phyloP scores from a whole-genome alignment of 2,797 vertebrate genomes.

The Gallinago stenura region DNA sequence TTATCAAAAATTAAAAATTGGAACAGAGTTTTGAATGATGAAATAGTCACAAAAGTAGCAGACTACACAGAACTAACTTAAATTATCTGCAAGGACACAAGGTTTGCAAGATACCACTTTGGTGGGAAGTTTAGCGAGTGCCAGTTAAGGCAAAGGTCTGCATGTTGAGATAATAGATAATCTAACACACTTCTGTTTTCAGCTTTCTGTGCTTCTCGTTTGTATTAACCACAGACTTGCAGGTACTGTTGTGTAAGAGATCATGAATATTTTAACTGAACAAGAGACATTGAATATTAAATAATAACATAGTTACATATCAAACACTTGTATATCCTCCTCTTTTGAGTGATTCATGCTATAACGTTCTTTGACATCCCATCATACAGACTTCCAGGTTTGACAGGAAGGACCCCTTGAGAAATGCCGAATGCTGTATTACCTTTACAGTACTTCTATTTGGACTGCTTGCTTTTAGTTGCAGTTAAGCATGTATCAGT shows the following conservation, averaged over 20 bases:
- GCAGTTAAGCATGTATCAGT: not conserved
- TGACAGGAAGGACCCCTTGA: not conserved
- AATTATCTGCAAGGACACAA: not conserved
- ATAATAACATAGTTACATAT: not conserved
- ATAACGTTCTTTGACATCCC: not conserved
- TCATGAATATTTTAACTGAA: not conserved
- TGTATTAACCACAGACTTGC: not conserved
- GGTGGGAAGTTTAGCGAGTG: not conserved
- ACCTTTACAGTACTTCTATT: not conserved
- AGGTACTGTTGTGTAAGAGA: not conserved
- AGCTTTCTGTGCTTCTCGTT: not conserved
- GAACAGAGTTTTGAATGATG: not conserved
- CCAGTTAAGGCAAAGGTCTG: not conserved
- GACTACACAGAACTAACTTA: not conserved
- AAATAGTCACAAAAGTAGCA: not conserved
- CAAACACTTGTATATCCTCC: not conserved
- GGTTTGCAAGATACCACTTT: not conserved
- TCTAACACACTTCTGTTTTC: not conserved
- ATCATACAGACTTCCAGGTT: not conserved
- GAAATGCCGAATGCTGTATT: not conserved
- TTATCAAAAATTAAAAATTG: not conserved
- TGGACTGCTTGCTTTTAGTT: not conserved
- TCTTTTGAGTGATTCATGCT: not conserved
- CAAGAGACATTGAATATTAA: too few relatives aligned
- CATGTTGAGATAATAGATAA: not conserved